Evolutionary conservation across 2,888 invertebrate species (phyloP).

Genomic region (Allolobophora icterica): DNA sequence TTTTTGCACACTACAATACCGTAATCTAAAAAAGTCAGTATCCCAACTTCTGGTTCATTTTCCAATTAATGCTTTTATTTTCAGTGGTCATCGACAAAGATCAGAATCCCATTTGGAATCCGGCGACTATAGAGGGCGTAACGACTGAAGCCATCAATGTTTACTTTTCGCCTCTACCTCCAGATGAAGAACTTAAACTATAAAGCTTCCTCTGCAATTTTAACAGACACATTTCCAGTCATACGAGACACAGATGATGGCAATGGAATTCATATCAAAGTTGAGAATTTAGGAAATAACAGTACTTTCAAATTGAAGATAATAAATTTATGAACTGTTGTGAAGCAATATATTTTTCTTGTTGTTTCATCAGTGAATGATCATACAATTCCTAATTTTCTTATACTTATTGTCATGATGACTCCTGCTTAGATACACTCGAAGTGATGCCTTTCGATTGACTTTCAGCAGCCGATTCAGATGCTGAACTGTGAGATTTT

Average conservation of each 20-base stretch:
- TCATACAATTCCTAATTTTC: neutral
- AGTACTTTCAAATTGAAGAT: neutral
- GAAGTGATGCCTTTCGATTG: neutral
- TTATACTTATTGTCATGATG: neutral
- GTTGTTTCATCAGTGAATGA: no score
- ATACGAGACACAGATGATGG: neutral
- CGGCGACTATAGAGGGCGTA: conserved; percentile 78
- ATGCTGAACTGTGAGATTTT: neutral
- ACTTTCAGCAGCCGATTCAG: neutral
- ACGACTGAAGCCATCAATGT: conserved; percentile 77
- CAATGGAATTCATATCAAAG: neutral
- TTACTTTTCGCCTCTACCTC: conserved; percentile 79
- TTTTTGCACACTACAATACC: neutral
- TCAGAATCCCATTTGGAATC: conserved; percentile 89
- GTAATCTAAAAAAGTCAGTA: neutral
- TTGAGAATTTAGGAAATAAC: neutral
- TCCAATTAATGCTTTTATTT: conserved; percentile 51
- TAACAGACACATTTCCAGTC: neutral
- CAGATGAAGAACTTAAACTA: conserved; percentile 55
- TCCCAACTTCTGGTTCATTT: no score
- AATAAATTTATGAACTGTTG: neutral
- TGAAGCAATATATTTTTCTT: neutral
- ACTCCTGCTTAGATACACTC: neutral
- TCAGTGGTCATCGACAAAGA: conserved; percentile 92
- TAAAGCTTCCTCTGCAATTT: neutral